These are phyloP conservation scores for Myiagra hebetior DNA, from an alignment of 2,113 vertebrate species.

Conservation along the genomic window DNA sequence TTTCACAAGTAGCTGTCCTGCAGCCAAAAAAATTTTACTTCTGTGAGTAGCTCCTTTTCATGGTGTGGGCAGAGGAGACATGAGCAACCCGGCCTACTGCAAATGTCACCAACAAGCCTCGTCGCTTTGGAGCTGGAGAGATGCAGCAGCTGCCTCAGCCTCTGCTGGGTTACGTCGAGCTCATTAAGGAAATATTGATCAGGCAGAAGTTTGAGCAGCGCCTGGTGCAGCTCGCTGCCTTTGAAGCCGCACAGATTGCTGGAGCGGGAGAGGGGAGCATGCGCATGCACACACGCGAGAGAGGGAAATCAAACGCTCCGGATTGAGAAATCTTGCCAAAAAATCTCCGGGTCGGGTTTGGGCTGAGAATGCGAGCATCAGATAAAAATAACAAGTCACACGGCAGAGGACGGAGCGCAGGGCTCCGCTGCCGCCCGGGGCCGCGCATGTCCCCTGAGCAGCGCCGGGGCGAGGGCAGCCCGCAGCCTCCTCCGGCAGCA, in stretches of 20 bases:
- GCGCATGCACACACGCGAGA: neutral
- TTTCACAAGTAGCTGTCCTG: neutral
- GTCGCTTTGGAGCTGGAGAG: neutral
- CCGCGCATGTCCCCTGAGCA: slow-evolving; percentile 69
- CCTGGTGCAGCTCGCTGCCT: neutral
- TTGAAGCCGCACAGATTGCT: neutral
- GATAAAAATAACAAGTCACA: slow-evolving; percentile 90
- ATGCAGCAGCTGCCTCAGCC: slow-evolving; percentile 13
- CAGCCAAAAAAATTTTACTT: neutral
- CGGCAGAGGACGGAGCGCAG: slow-evolving; percentile 77
- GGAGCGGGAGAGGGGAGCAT: neutral
- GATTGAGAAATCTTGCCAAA: slow-evolving; percentile 49
- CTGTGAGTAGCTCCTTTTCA: neutral
- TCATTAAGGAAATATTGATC: slow-evolving; percentile 41
- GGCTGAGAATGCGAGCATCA: slow-evolving; percentile 77
- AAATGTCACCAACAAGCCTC: neutral
- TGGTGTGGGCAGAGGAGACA: neutral
- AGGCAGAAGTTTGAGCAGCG: neutral
- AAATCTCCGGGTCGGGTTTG: slow-evolving; percentile 66
- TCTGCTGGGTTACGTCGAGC: neutral
- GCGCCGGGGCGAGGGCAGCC: slow-evolving; percentile 27
- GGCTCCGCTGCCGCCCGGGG: slow-evolving; percentile 75
- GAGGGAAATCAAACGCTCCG: slow-evolving; percentile 21
- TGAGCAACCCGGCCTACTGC: neutral
- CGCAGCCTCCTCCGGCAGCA: slow-evolving; percentile 71